A percentile compares a stretch with the other conserved stretches of the same genome.
phyloP scores from a whole-genome alignment of 2,113 vertebrate species.

The Bubo bubo region DNA sequence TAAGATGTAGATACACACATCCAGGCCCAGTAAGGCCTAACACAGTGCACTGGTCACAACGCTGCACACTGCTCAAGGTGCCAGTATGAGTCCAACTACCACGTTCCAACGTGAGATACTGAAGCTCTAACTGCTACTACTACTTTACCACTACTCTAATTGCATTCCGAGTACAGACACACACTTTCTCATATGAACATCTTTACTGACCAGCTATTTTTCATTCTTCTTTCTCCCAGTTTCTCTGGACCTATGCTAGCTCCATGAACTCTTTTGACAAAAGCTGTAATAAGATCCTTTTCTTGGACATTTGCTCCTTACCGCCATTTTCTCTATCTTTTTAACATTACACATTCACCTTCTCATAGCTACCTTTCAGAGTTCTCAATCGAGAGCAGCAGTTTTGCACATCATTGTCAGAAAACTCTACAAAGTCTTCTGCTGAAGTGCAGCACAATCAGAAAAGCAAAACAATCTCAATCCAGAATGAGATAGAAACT shows the following conservation, averaged over 20 bases:
- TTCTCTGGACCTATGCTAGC: background rate
- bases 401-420: background rate
- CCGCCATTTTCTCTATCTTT: background rate
- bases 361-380: background rate
- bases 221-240: background rate
- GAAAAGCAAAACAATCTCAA: background rate
- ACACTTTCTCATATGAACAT: background rate
- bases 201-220: background rate
- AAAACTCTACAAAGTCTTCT: background rate
- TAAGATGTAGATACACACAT: background rate
- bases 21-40: background rate
- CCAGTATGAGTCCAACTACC: background rate
- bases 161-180: background rate
- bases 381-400: background rate
- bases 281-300: background rate
- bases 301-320: background rate
- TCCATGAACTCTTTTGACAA: background rate
- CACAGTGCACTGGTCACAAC: accelerated
- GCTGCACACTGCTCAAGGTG: background rate
- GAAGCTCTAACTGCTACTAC: background rate
- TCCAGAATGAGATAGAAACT: background rate
- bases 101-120: accelerated
- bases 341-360: background rate
- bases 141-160: too few relatives aligned
- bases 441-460: background rate